These are phyloP conservation scores for Asobara japonica DNA, from an alignment of 1,140 invertebrate species.

Conservation along the genomic window DNA sequence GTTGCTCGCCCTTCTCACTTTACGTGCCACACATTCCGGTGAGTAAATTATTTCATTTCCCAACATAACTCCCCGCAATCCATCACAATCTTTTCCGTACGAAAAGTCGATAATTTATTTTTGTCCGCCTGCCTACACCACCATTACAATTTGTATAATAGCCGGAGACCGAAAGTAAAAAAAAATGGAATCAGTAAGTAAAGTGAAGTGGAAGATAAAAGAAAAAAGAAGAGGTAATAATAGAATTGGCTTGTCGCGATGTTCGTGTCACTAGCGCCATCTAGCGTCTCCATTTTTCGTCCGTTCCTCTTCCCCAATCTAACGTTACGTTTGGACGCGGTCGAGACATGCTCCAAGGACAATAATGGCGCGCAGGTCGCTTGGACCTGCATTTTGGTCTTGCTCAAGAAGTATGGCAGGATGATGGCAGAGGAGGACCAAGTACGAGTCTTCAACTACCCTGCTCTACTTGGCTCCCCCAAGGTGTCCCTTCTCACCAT, in stretches of 20 bases:
- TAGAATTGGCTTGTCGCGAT: not conserved
- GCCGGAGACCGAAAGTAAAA: not conserved
- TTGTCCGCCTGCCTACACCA: not conserved
- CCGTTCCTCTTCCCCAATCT: not conserved
- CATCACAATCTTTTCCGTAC: not conserved
- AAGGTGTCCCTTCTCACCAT: no score
- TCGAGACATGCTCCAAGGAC: constrained; percentile 21
- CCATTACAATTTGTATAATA: not conserved
- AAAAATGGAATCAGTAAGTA: not conserved
- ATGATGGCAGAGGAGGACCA: not conserved
- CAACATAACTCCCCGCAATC: not conserved
- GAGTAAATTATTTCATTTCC: constrained; percentile 42
- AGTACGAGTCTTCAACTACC: not conserved
- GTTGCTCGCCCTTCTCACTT: constrained; percentile 52
- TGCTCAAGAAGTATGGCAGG: not conserved
- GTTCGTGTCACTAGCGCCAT: not conserved
- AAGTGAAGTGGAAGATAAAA: not conserved
- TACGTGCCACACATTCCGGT: constrained; percentile 56
- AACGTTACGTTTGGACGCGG: constrained; percentile 11
- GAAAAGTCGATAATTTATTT: not conserved
- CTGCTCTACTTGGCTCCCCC: no score
- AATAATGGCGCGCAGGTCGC: constrained; percentile 10
- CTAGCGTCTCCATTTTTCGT: not conserved
- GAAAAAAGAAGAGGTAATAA: not conserved
- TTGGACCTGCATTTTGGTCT: not conserved